phyloP scores from a whole-genome alignment of 2,797 vertebrate species.

The Lepus townsendii region DNA sequence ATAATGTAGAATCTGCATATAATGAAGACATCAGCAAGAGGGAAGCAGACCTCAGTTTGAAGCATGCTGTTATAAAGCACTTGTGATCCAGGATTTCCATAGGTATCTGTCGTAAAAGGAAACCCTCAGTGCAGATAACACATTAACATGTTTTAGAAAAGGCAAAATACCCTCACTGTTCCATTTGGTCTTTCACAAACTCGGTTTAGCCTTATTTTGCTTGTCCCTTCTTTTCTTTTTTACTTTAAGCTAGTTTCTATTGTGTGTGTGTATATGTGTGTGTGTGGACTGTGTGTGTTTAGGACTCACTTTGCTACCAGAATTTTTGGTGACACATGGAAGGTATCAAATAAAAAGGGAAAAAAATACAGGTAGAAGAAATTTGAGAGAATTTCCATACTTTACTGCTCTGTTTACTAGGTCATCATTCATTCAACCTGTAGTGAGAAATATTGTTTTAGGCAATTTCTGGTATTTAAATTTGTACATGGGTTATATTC shows the following conservation, averaged over 20 bases:
- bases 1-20: background rate
- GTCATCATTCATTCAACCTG: background rate
- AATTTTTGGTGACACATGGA: background rate
- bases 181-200: background rate
- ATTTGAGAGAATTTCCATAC: background rate
- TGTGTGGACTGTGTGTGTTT: background rate
- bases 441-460: background rate
- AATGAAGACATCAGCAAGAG: background rate
- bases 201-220: background rate
- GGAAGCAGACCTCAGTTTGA: background rate
- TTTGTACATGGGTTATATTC: slow-evolving; percentile 39
- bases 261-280: background rate
- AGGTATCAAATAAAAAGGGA: background rate
- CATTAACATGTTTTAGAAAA: background rate
- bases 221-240: background rate
- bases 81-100: background rate
- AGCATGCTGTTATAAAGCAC: fast-evolving
- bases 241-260: background rate
- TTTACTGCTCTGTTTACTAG: background rate
- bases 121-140: background rate
- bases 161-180: background rate
- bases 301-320: background rate
- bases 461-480: slow-evolving; percentile 2
- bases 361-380: background rate
- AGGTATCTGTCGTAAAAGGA: background rate